Percentiles rank a stretch among this genome's conserved stretches.
Conservation (phyloP, 2,113 vertebrate species). For the Mobula birostris region DNA sequence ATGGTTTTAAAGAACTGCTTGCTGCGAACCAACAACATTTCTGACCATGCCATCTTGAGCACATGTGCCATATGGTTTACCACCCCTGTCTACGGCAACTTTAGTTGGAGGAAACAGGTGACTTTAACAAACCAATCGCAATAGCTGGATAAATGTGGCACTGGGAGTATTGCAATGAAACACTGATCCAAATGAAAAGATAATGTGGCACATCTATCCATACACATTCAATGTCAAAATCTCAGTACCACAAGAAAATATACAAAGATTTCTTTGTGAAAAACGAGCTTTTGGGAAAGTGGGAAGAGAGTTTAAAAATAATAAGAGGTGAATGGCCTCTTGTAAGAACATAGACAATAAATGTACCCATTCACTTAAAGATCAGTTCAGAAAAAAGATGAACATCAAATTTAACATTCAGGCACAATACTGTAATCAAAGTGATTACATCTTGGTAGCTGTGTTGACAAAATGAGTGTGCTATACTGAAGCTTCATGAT, state of each 20-base stretch:
- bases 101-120: background rate
- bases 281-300: background rate
- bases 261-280: background rate
- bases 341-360: background rate
- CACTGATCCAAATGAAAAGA: conserved; percentile 8
- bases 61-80: no score
- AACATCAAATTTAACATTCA: background rate
- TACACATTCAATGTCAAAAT: background rate
- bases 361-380: background rate
- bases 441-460: background rate
- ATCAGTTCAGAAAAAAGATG: background rate
- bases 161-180: background rate
- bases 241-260: background rate
- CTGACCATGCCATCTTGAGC: no score
- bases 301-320: background rate
- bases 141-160: conserved; percentile 25
- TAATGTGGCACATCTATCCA: background rate
- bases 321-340: background rate
- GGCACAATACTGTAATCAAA: background rate
- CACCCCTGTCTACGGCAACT: background rate
- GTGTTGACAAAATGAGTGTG: background rate
- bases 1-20: no score
- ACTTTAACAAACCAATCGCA: background rate
- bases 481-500: background rate
- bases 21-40: no score